phyloP scores from a whole-genome alignment of 1,140 invertebrate genomes.

The Aphaenogaster floridana region DNA sequence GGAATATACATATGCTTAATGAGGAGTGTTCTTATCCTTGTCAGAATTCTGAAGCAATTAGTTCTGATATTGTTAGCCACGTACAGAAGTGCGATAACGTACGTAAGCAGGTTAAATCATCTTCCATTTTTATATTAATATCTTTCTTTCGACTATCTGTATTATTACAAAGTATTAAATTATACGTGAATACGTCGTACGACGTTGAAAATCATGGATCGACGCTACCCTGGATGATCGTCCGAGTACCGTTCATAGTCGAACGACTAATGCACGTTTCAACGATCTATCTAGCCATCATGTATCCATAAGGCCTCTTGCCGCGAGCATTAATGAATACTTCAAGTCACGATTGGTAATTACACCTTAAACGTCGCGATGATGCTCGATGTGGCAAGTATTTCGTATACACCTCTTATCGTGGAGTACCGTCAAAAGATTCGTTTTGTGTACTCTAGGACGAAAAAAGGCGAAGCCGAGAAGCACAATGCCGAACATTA shows the following conservation, averaged over 20 bases:
- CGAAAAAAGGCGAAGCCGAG: constrained; percentile 43
- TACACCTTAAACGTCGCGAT: constrained; percentile 79
- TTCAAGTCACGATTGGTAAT: constrained; percentile 81
- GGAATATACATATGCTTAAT: not conserved
- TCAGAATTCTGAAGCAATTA: constrained; percentile 8
- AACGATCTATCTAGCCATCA: constrained; percentile 40
- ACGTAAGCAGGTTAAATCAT: not conserved
- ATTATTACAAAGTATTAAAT: constrained; percentile 10
- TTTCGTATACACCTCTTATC: constrained; percentile 72
- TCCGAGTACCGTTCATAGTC: constrained; percentile 9
- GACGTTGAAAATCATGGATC: not conserved
- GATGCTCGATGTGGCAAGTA: constrained; percentile 72
- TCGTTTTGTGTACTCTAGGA: not conserved
- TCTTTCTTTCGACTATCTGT: not conserved
- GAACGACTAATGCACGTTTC: constrained; percentile 21
- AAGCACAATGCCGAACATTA: constrained; percentile 80
- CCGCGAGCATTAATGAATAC: constrained; percentile 81
- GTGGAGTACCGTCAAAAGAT: constrained; percentile 73
- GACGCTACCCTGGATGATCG: not conserved
- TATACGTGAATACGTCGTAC: not conserved
- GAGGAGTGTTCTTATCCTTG: constrained; percentile 10
- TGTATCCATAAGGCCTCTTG: constrained; percentile 57
- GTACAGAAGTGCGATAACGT: not conserved
- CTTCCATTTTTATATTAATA: not conserved
- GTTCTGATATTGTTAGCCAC: not conserved